These are phyloP conservation scores for Amphibalanus amphitrite DNA, from an alignment of 1,140 invertebrate genomes.

Conservation along the genomic window DNA sequence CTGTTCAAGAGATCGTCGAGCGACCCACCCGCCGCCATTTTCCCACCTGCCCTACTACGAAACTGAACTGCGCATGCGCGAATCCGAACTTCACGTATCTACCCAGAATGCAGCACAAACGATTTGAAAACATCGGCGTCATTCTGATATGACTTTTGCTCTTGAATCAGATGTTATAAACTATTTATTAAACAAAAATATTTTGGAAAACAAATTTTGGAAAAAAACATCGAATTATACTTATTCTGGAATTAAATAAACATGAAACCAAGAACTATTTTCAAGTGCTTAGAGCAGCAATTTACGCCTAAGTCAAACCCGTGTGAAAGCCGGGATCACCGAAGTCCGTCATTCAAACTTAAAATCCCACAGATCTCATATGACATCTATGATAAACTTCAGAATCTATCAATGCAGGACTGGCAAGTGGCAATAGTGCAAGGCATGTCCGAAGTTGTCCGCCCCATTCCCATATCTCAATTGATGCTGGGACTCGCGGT, in stretches of 20 bases:
- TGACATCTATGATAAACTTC: too few species aligned
- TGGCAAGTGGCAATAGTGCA: too few species aligned
- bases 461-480: too few species aligned
- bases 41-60: conserved; percentile 3
- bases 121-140: neutral
- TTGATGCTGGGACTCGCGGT: too few species aligned
- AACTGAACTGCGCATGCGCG: conserved; percentile 3
- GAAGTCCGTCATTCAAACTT: too few species aligned
- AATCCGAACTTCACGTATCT: neutral
- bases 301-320: too few species aligned
- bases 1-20: neutral
- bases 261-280: too few species aligned
- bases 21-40: conserved; percentile 5
- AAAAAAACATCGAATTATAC: neutral
- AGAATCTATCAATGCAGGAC: too few species aligned
- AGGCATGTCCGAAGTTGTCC: too few species aligned
- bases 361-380: too few species aligned
- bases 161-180: neutral
- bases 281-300: too few species aligned
- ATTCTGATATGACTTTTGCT: neutral
- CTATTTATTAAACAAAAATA: neutral
- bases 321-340: too few species aligned
- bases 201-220: neutral
- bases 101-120: neutral
- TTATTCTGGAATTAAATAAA: neutral